Conservation (phyloP, 1,140 invertebrate species). For the Lerema accius region DNA sequence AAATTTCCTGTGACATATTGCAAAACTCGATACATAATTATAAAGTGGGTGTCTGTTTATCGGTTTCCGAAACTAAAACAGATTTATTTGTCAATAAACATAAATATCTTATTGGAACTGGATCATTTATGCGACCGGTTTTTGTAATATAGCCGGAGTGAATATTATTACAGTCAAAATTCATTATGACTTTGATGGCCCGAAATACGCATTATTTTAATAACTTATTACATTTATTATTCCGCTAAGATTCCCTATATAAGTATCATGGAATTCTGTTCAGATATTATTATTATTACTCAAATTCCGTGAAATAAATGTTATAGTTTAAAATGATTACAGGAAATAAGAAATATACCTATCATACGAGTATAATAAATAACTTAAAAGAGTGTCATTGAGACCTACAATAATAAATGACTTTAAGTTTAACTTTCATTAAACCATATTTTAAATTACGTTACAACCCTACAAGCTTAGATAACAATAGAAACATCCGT, state of each 20-base stretch:
- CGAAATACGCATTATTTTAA: background rate
- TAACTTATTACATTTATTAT: no score
- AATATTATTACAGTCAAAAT: slow-evolving; percentile 20
- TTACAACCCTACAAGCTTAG: background rate
- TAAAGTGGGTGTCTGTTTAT: slow-evolving; percentile 14
- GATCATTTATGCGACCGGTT: slow-evolving; percentile 24
- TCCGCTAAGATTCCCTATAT: no score
- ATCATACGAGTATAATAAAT: no score
- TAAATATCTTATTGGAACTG: slow-evolving; percentile 19
- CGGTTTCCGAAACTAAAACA: slow-evolving; percentile 21
- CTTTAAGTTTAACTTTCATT: no score
- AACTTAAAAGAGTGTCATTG: no score
- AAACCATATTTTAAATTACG: no score
- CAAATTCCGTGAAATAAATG: no score
- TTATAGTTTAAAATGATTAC: no score
- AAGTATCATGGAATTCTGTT: no score
- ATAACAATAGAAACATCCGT: slow-evolving; percentile 14
- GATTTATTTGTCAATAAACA: slow-evolving; percentile 15
- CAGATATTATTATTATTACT: no score
- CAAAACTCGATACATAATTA: slow-evolving; percentile 16
- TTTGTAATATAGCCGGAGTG: background rate
- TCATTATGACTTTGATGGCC: slow-evolving; percentile 18
- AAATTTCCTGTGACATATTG: background rate
- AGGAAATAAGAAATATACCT: no score
- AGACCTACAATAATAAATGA: no score